Evolutionary conservation across 2,113 vertebrate genomes (phyloP).

Genomic region (Limanda limanda): DNA sequence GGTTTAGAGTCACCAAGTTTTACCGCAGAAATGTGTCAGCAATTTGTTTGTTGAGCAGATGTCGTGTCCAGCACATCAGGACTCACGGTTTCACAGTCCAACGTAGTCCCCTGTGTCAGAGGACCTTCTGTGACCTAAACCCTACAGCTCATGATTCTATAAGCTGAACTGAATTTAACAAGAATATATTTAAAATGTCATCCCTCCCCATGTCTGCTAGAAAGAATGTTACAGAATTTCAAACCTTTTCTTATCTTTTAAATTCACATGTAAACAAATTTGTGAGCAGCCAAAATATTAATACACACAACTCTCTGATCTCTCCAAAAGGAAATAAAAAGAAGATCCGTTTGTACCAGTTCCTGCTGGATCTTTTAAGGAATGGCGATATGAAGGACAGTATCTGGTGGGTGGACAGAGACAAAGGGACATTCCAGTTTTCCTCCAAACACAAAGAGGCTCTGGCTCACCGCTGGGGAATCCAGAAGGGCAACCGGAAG

Average conservation of each 20-base stretch:
- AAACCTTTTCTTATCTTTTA: not conserved
- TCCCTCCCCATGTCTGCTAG: not conserved
- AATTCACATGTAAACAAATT: not conserved
- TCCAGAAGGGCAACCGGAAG: constrained; percentile 99
- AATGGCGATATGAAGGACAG: constrained; percentile 98
- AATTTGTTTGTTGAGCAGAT: not conserved
- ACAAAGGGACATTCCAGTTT: constrained; percentile 99
- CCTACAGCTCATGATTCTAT: no score
- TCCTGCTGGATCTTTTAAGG: constrained; percentile 95
- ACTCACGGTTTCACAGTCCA: no score
- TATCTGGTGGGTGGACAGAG: constrained; percentile 99
- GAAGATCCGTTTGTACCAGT: constrained; percentile 98
- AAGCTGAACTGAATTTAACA: no score
- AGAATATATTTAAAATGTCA: not conserved
- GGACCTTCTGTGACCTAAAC: no score
- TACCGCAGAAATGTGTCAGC: not conserved
- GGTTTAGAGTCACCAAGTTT: not conserved
- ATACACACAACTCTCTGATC: constrained; percentile 13
- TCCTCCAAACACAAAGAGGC: constrained; percentile 99
- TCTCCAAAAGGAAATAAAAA: constrained; percentile 92
- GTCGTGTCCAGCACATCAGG: no score
- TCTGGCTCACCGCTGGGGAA: constrained; percentile 95
- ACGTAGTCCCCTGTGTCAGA: no score
- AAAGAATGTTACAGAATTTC: no score
- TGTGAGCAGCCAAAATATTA: not conserved